Evolutionary conservation across 2,113 vertebrate genomes (phyloP), one percentile per base, ranked within the genome.

Genomic region (Cebus imitator): DNA sequence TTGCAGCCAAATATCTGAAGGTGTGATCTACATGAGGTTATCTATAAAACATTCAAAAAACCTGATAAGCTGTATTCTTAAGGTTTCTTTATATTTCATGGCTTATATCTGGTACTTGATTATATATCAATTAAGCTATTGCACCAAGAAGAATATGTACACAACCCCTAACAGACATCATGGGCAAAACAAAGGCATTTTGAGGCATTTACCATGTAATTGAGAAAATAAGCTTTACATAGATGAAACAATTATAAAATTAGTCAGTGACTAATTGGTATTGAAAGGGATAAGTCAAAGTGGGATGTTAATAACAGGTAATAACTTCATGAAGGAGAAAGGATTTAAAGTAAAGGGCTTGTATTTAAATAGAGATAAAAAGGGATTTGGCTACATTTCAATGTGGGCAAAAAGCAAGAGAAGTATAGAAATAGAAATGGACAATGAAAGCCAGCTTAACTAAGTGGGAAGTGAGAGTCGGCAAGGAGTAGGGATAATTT

Each of bases 231-330:
- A 95, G 20, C 43, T 40, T 82, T 37, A 72, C 30, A 52, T 20
- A 85, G 84, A 84, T 61, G 45, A 96, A 94, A 92, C 79, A 96
- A 93, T 97, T 95, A 97, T 61, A 93, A 92, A 91, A 83, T 11
- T 87, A 91, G 94, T 96, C 72, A 81, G n/a, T 43, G 57, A 58
- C 83, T 96, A 92, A 92, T 83, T 64, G 50, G 87, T 84, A 90
- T 23, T 90, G 66, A 75, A 78, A 95, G 14, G 30, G 25, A 50
- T 48, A 96, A 82, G 79, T 88, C 97, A 88, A 83, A 96, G 48
- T 88, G 45, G 64, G 43, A 88, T 90, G 35, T 64, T 95, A 90
- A 37, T 75, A 95, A 90, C 32, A 94, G n/a, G 58, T 37, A 23
- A 75, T 70, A 32, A 90, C 57, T 95, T 90, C 40, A 85, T 82